These are phyloP conservation scores for Esox niger DNA, from an alignment of 2,113 vertebrate species.

Conservation along the genomic window DNA sequence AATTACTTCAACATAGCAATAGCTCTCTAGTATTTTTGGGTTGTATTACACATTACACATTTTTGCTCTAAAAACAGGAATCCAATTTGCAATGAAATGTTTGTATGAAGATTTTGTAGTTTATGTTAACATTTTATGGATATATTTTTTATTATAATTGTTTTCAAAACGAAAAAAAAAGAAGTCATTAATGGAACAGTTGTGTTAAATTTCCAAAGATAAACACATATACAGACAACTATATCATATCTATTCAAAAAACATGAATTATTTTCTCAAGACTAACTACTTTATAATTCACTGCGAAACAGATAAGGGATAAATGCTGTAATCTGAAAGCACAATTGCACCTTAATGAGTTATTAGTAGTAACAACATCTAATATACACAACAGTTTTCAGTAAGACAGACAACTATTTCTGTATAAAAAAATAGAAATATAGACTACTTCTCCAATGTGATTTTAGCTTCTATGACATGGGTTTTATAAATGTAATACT, in stretches of 20 bases:
- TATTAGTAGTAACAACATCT: neutral
- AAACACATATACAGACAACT: neutral
- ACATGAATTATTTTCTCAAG: too few species aligned
- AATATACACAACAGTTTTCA: neutral
- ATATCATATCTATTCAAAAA: too few species aligned
- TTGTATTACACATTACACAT: conserved; percentile 28
- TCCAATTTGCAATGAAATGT: conserved; percentile 4
- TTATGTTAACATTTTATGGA: neutral
- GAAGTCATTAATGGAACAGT: neutral
- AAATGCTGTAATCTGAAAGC: conserved; percentile 16
- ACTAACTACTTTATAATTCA: conserved; percentile 6
- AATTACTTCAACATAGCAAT: neutral
- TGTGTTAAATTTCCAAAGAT: conserved; percentile 49
- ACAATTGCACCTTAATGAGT: conserved; percentile 32
- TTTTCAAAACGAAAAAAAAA: too few species aligned
- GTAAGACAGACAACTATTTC: neutral
- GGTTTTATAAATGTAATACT: neutral
- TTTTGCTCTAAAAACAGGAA: conserved; percentile 25
- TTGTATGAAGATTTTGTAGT: neutral
- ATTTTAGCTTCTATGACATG: neutral
- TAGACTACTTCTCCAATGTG: neutral
- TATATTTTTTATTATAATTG: neutral
- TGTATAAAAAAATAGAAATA: too few species aligned
- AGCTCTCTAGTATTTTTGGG: conserved; percentile 17
- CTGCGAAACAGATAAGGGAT: neutral